phyloP scores from a whole-genome alignment of 2,888 invertebrate genomes.

The Dynastes maya region DNA sequence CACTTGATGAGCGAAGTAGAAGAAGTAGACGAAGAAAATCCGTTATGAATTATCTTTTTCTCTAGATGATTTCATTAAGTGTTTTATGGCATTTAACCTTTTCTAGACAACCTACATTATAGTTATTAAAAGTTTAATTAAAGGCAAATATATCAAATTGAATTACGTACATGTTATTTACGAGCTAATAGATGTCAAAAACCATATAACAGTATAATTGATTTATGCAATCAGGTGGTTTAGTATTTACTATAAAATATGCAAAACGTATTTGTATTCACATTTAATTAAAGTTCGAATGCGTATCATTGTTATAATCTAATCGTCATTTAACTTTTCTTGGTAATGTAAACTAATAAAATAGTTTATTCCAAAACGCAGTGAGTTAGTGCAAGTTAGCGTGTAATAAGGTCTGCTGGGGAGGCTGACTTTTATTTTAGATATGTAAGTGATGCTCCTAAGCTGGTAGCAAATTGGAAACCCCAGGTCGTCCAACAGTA shows the following conservation, averaged over 20 bases:
- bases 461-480: too few relatives aligned
- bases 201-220: slow-evolving; percentile 32
- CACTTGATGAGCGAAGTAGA: slow-evolving; percentile 34
- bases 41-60: slow-evolving; percentile 51
- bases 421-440: too few relatives aligned
- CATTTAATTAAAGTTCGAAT: not conserved
- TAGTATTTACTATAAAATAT: not conserved
- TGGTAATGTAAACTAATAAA: too few relatives aligned
- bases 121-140: slow-evolving; percentile 53
- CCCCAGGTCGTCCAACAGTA: too few relatives aligned
- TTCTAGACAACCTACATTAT: slow-evolving; percentile 50
- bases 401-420: too few relatives aligned
- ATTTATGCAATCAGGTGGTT: slow-evolving; percentile 15
- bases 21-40: slow-evolving; percentile 46
- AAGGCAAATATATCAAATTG: slow-evolving; percentile 52
- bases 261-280: not conserved
- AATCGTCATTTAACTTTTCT: too few relatives aligned
- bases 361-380: too few relatives aligned
- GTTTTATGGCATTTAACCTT: slow-evolving; percentile 52
- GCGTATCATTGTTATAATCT: not conserved
- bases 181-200: slow-evolving; percentile 50
- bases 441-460: too few relatives aligned
- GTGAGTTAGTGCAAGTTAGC: too few relatives aligned
- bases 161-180: slow-evolving; percentile 47
- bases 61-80: slow-evolving; percentile 53